Conservation (phyloP, 1,140 invertebrate species). For the Drosophila obscura region DNA sequence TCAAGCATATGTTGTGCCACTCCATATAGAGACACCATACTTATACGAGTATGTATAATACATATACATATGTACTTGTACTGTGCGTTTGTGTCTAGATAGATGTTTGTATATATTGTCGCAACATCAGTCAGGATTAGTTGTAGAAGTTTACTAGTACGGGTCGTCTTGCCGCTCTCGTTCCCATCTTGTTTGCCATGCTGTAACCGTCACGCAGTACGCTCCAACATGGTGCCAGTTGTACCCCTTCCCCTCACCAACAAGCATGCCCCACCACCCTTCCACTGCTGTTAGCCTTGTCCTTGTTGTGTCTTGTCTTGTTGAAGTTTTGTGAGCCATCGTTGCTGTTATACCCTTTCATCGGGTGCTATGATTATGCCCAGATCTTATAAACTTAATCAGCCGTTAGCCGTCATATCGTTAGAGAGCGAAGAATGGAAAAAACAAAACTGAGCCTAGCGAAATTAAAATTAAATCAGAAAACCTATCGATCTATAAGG, state of each 20-base stretch:
- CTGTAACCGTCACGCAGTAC: constrained; percentile 77
- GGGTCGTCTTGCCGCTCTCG: constrained; percentile 28
- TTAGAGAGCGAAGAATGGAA: too few species aligned
- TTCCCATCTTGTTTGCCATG: constrained; percentile 76
- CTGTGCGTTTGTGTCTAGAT: constrained; percentile 41
- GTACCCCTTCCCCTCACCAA: constrained; percentile 11
- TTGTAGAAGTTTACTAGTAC: constrained; percentile 74
- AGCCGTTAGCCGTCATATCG: too few species aligned
- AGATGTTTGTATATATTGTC: constrained; percentile 73
- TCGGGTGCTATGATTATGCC: too few species aligned
- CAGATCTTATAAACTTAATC: too few species aligned
- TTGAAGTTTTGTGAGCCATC: constrained; percentile 59
- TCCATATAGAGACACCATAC: constrained; percentile 18
- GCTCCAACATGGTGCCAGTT: constrained; percentile 72
- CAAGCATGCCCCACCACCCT: background rate
- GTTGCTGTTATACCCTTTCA: constrained; percentile 8
- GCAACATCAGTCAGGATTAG: constrained; percentile 81
- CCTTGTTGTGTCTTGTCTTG: constrained; percentile 76
- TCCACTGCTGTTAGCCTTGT: constrained; percentile 62
- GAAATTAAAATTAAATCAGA: too few species aligned
- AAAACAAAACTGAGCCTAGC: too few species aligned
- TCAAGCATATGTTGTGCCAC: constrained; percentile 73
- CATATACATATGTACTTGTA: constrained; percentile 23
- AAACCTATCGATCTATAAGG: too few species aligned
- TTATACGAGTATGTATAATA: background rate